Conservation (phyloP, 2,797 vertebrate species). For the Argya squamiceps region DNA sequence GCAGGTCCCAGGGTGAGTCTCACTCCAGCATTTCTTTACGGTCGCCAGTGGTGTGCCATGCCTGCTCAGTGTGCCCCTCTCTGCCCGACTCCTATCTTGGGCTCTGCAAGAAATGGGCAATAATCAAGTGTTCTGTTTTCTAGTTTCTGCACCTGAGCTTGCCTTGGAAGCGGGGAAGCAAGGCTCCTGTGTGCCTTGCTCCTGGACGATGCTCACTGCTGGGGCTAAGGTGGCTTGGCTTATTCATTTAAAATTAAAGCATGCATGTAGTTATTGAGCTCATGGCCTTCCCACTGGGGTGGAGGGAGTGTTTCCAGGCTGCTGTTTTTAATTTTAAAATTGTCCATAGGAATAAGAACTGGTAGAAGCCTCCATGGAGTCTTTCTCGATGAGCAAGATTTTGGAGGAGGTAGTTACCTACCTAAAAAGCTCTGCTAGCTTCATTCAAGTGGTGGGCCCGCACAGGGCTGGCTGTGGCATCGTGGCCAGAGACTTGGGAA, state of each 20-base stretch:
- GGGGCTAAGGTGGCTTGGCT: not conserved
- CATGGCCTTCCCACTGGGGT: not conserved
- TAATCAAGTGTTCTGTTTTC: not conserved
- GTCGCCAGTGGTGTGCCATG: not conserved
- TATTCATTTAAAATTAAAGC: not conserved
- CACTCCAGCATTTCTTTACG: not conserved
- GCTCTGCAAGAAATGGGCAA: not conserved
- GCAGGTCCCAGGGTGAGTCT: conserved; percentile 1
- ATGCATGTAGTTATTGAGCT: not conserved
- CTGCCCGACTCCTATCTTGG: not conserved
- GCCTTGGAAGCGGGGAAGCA: not conserved
- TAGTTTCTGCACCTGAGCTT: not conserved
- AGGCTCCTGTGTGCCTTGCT: not conserved
- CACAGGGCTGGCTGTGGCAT: not conserved
- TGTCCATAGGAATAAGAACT: not conserved
- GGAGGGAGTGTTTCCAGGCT: not conserved
- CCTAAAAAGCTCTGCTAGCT: not conserved
- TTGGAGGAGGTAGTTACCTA: not conserved
- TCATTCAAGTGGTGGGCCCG: not conserved
- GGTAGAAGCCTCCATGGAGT: not conserved
- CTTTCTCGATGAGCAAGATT: not conserved
- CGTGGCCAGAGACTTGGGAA: not conserved
- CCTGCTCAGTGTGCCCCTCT: not conserved
- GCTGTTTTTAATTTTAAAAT: not conserved
- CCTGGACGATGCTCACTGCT: not conserved